Base-by-base conservation (phyloP, 37 sponge, comb jelly and placozoan species). In the Ephydatia muelleri region DNA sequence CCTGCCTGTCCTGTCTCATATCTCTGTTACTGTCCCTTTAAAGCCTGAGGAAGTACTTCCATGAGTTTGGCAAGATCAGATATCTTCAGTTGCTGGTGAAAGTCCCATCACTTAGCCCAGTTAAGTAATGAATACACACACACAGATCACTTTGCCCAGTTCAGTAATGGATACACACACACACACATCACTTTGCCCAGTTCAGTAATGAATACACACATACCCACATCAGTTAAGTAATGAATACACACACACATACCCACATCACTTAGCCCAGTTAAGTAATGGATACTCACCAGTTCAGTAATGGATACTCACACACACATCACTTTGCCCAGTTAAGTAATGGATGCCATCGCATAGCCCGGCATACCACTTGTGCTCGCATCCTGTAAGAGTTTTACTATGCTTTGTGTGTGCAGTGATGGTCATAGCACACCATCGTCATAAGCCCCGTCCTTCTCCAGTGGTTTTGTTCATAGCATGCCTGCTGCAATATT, bases 11-110 rank as follows among this genome's bases (percentile, higher is more conserved):
- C 73, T 37, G 30, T n/a, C n/a, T 11, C 49, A 11, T 30, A 8
- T 23, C 57, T 21, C n/a, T n/a, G n/a, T n/a, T n/a, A n/a, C n/a
- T n/a, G n/a, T n/a, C 29, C 35, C 28, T 49, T 34, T 25, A 13
- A 49, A 91, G 92, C n/a, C 67, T 94, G 70, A 87, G 94, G 65
- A 94, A 94, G 82, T 94, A 94, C 39, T 94, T 86, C 75, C 68
- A 72, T 48, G 88, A 94, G 36, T 92, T 92, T 32, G 68, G 81
- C 48, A 96, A 91, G 65, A 84, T 91, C 84, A 81, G 82, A 38
- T 96, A 96, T 72, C 68, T 96, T 47, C 80, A 93, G 77, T 30
- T 81, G 25, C 82, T 96, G 34, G 94, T 93, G 22, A 71, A 89
- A 31, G 85, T 96, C 5, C 96, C 96, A n/a, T 36, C 75, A 16